Evolutionary conservation across 1,140 invertebrate species (phyloP).

Genomic region (Brachionus manjavacas): DNA sequence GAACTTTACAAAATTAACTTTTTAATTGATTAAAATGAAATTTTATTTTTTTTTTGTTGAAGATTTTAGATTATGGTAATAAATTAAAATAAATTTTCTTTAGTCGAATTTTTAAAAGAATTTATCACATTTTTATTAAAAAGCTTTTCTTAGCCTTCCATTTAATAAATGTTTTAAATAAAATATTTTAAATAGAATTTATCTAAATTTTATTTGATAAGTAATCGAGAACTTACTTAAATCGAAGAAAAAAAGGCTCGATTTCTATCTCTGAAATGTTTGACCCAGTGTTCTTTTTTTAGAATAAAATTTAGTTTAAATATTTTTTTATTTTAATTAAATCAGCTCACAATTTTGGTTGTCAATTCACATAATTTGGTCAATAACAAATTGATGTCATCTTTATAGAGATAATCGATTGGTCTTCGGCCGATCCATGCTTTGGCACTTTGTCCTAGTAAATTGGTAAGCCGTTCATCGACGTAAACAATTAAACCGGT

Average conservation of each 20-base stretch:
- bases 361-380: conserved; percentile 28
- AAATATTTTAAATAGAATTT: neutral
- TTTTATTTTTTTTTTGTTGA: too few relatives aligned
- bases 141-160: neutral
- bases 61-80: too few relatives aligned
- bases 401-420: conserved; percentile 27
- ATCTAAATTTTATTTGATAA: too few relatives aligned
- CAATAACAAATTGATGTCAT: conserved; percentile 8
- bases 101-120: too few relatives aligned
- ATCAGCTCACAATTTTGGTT: conserved; percentile 15
- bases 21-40: too few relatives aligned
- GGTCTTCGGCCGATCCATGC: conserved; percentile 20
- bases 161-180: too few relatives aligned
- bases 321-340: neutral
- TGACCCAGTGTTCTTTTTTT: neutral
- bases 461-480: conserved; percentile 22
- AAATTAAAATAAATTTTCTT: too few relatives aligned
- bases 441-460: conserved; percentile 10
- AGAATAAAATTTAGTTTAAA: neutral
- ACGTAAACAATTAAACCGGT: conserved; percentile 40
- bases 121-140: neutral
- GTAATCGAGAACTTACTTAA: conserved; percentile 13
- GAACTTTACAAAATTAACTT: too few relatives aligned
- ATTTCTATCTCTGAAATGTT: conserved; percentile 25
- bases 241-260: conserved; percentile 7